Conservation (phyloP, 1,140 invertebrate genomes). For the Zaprionus ornatus region DNA sequence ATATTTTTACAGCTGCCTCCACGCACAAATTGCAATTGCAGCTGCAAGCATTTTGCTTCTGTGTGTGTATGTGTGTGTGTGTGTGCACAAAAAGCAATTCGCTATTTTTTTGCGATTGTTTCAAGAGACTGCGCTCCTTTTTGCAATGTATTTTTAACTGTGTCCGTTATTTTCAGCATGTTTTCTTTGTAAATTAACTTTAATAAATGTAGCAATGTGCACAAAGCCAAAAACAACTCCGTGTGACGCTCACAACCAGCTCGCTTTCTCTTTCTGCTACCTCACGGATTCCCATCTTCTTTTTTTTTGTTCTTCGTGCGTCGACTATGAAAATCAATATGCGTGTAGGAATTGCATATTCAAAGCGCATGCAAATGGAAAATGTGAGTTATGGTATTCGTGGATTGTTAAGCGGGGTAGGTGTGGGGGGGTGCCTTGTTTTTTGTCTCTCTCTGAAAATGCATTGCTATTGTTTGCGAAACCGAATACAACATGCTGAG, state of each 20-base stretch:
- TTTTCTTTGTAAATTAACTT: constrained; percentile 80
- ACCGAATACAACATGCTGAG: constrained; percentile 37
- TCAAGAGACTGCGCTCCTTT: constrained; percentile 39
- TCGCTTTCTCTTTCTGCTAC: background rate
- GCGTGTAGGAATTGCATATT: constrained; percentile 68
- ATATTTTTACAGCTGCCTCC: constrained; percentile 60
- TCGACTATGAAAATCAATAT: constrained; percentile 66
- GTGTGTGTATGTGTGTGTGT: background rate
- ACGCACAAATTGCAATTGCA: constrained; percentile 39
- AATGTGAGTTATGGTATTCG: constrained; percentile 61
- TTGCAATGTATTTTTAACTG: constrained; percentile 71
- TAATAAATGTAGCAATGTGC: constrained; percentile 59
- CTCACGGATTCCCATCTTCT: background rate
- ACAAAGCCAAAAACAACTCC: constrained; percentile 42
- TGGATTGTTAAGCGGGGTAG: background rate
- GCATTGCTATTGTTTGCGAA: constrained; percentile 32
- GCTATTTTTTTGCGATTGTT: constrained; percentile 40
- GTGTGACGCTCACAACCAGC: background rate
- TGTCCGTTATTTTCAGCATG: constrained; percentile 26
- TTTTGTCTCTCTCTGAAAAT: constrained; percentile 10
- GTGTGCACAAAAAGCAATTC: background rate
- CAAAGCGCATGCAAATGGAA: constrained; percentile 68
- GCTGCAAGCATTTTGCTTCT: constrained; percentile 25
- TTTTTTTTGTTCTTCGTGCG: constrained; percentile 11
- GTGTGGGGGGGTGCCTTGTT: background rate